Base-by-base conservation (phyloP, 30 jellyfish, hydroid and myxozoan genomes). In the Chrysaora quinquecirrha region DNA sequence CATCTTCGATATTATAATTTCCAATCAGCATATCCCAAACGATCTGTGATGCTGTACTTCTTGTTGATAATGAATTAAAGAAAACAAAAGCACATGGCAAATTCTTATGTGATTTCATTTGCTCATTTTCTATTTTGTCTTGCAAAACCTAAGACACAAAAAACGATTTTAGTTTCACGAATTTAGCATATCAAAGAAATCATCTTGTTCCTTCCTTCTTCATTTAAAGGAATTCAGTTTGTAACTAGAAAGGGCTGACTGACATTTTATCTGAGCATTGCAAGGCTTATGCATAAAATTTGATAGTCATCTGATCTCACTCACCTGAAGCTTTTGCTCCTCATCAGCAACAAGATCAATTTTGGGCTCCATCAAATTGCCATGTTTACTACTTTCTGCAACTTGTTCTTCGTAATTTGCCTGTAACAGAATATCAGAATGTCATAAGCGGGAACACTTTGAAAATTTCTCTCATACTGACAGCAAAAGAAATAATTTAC, bases 11-110 rank as follows among this genome's bases (percentile, higher is more conserved):
- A 22, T 76, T 54, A 50, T 85, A 87, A 21, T 31, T 33, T 12
- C 94, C 82, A 49, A 97, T 96, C 30, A 75, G 72, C 19, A 68
- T 71, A 56, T 74, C 85, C 99, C 99, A 94, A 6, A 75, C 61
- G 10, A 67, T 79, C 43, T 94, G 88, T 24, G 83, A 61, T 22
- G 99, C 96, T 61, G 78, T 61, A 33, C 87, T 48, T 73, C 72
- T 77, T 29, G 96, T 62, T 23, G 87, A 48, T 7, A 83, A 71
- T 11, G 99, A 71, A 43, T 87, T 94, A 87, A 94, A 94, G 80
- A 94, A 43, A 20, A 94, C 97, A 82, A 94, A 82, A 2, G 91
- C 99, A 25, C 96, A 70, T 18, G 83, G 88, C 10, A 65, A 7
- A 11, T 83, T 16, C 2, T 27, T 58, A 43, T 83, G 89, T n/a